Evolutionary conservation across 2,113 vertebrate species (phyloP), one percentile per base, ranked within the genome.

Genomic region (Morone chrysops): DNA sequence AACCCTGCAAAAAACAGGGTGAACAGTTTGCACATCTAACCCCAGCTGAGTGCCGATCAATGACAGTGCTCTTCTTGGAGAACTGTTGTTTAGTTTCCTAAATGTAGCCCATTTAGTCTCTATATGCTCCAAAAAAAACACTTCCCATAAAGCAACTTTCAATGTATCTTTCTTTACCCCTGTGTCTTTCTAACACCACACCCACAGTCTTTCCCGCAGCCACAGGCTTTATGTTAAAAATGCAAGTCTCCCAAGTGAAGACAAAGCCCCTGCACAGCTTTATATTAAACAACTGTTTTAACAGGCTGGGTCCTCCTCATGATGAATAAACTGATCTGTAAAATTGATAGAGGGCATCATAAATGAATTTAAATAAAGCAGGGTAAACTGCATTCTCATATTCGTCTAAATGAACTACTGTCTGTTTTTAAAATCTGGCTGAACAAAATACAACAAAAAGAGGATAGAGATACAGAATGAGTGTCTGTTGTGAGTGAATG

Each of bases 401-500:
- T 48, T 60, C 8, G 38, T 78, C 51, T 68, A 3, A 56, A 75
- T 65, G 4, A 43, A 79, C 61, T 25, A 45, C 10, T 4, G 10
- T 63, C 10, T 22, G n/a, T 70, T 14, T 56, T 47, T 43, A 31
- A 50, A 76, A 62, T 63, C 22, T 25, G 25, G 48, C 1, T 38
- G 38, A 76, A 56, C 22, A 72, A 45, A 60, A 48, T 17, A 62
- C 18, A 68, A 73, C 16, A 20, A 77, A 77, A 56, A 47, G 80
- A 59, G 45, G 65, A 67, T 4, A 53, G 25, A 48, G 59, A 70
- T 53, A 43, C 60, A 70, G 40, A 77, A 7, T 17, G 25, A 75
- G 51, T 31, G 47, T 63, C 70, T 84, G 72, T 74, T 87, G 54
- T 80, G 45, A 41, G 72, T 66, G 59, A 72, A 80, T 72, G 68